Evolutionary conservation across 2,113 vertebrate species (phyloP).

Genomic region (Pteronura brasiliensis): DNA sequence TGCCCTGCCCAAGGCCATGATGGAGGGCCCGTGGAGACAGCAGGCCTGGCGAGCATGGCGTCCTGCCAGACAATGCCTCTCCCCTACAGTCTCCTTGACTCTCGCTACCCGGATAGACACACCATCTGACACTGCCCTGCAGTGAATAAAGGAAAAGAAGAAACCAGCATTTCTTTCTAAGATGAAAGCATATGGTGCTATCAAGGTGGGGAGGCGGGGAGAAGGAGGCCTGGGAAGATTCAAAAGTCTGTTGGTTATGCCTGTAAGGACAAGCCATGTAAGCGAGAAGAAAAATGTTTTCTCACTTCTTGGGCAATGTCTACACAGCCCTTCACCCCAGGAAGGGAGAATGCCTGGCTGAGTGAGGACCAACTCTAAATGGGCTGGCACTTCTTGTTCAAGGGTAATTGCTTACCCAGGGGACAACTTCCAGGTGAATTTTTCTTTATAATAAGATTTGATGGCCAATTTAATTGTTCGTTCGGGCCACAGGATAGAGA

Average conservation of each 20-base stretch:
- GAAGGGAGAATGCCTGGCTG: not conserved
- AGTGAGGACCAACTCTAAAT: not conserved
- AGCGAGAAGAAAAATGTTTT: slow-evolving; percentile 4
- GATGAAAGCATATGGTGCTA: not conserved
- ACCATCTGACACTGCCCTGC: not conserved
- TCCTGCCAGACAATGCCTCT: not conserved
- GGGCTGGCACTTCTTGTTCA: not conserved
- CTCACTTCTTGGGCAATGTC: not conserved
- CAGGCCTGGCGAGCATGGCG: not conserved
- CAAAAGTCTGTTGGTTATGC: not conserved
- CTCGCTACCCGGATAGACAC: not conserved
- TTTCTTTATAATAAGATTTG: slow-evolving; percentile 26
- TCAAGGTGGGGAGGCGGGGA: not conserved
- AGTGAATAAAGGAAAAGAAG: not conserved
- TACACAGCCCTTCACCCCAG: not conserved
- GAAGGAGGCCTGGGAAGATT: not conserved
- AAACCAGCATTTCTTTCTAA: not conserved
- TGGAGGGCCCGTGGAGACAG: not conserved
- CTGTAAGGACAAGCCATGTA: slow-evolving; percentile 33
- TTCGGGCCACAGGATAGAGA: not conserved
- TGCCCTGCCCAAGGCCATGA: not conserved
- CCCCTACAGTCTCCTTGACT: not conserved
- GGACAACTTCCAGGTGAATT: not conserved
- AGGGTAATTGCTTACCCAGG: not conserved
- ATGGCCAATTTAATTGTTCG: slow-evolving; percentile 21